Evolutionary conservation across 2,888 invertebrate genomes (phyloP).

Genomic region (Melinaea menophilus): DNA sequence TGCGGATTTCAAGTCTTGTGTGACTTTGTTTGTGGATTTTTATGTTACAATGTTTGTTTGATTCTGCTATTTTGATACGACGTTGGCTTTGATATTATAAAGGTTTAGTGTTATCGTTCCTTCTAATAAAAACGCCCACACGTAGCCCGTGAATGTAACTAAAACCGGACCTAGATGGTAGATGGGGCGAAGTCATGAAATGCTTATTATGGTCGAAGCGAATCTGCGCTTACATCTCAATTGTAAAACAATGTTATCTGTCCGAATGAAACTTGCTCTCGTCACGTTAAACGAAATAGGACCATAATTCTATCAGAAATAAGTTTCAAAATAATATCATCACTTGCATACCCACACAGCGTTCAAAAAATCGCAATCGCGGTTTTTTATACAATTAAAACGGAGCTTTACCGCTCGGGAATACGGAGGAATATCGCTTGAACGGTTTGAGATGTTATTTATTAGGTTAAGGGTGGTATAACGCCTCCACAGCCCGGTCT

Average conservation of each 20-base stretch:
- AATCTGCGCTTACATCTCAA: conserved; percentile 65
- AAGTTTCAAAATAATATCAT: conserved; percentile 33
- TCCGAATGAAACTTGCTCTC: conserved; percentile 36
- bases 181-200: conserved; percentile 47
- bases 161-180: conserved; percentile 17
- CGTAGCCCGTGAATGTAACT: conserved; percentile 13
- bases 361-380: conserved; percentile 34
- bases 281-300: conserved; percentile 33
- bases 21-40: conserved; percentile 1
- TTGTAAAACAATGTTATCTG: conserved; percentile 65
- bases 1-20: neutral
- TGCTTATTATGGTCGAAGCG: conserved; percentile 51
- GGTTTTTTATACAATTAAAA: conserved; percentile 32
- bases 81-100: too few species aligned
- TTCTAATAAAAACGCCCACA: conserved; percentile 12
- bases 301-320: conserved; percentile 31
- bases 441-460: conserved; percentile 44
- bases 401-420: conserved; percentile 34
- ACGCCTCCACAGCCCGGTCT: conserved; percentile 55
- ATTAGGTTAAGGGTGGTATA: conserved; percentile 53
- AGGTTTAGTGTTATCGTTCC: neutral
- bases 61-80: neutral
- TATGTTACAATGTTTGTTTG: neutral
- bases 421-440: conserved; percentile 40
- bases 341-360: conserved; percentile 32